Evolutionary conservation across 2,113 vertebrate genomes (phyloP).

Genomic region (Tyto alba): DNA sequence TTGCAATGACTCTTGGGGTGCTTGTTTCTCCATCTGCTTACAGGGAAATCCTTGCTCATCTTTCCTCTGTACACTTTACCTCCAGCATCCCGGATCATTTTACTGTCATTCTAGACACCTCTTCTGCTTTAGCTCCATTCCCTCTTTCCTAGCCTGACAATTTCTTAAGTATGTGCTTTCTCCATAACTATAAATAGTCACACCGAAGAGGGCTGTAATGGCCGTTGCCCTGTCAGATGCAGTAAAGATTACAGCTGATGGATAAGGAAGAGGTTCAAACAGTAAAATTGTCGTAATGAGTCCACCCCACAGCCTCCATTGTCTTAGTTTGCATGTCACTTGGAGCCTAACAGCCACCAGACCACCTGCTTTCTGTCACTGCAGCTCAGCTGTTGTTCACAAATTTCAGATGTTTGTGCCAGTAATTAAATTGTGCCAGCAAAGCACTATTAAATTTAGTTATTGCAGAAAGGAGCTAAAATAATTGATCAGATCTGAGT

Average conservation of each 20-base stretch:
- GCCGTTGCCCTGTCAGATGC: not conserved
- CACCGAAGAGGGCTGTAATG: not conserved
- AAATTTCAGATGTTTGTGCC: constrained; percentile 45
- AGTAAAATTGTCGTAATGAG: not conserved
- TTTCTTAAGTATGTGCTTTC: not conserved
- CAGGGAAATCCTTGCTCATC: not conserved
- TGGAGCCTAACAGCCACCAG: not conserved
- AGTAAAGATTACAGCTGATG: not conserved
- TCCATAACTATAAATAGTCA: not conserved
- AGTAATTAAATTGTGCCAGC: constrained; percentile 55
- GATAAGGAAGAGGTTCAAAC: not conserved
- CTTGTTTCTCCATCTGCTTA: not conserved
- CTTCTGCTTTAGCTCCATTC: not conserved
- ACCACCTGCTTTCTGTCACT: constrained; percentile 29
- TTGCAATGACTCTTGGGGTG: not conserved
- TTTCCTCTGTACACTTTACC: not conserved
- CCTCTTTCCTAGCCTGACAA: not conserved
- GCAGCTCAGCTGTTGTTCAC: constrained; percentile 27
- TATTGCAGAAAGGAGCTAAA: constrained; percentile 65
- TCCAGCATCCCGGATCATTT: not conserved
- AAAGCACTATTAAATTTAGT: constrained; percentile 55
- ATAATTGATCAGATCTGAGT: constrained; percentile 55
- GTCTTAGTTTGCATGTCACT: not conserved
- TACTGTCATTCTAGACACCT: not conserved
- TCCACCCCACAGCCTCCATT: not conserved